Evolutionary conservation across 2,113 vertebrate species (phyloP).

Genomic region (Mesitornis unicolor): DNA sequence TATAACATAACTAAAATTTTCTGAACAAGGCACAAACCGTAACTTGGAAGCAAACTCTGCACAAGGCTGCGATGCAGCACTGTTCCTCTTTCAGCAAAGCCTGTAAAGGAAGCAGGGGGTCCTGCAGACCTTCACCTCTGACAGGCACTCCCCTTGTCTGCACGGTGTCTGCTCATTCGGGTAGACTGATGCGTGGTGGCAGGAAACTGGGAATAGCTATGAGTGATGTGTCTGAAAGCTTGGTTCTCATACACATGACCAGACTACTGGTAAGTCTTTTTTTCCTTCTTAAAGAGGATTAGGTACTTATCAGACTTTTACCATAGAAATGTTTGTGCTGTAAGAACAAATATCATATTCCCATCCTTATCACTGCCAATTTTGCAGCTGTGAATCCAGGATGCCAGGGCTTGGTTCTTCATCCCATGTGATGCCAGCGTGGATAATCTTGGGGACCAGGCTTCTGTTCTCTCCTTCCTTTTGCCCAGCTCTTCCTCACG

Average conservation of each 20-base stretch:
- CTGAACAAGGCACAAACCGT: rapidly evolving
- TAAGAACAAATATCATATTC: neutral
- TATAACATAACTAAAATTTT: neutral
- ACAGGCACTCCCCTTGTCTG: neutral
- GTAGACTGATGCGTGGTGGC: neutral
- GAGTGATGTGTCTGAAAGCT: neutral
- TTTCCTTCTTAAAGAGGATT: neutral
- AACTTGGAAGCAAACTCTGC: neutral
- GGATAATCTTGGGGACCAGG: neutral
- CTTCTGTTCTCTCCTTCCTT: neutral
- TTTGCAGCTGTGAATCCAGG: neutral
- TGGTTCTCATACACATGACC: neutral
- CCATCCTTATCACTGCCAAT: neutral
- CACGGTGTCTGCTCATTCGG: neutral
- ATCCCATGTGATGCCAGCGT: rapidly evolving
- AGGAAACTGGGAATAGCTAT: neutral
- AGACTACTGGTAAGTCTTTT: neutral
- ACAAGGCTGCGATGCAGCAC: neutral
- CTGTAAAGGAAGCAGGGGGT: neutral
- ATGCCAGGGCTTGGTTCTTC: neutral
- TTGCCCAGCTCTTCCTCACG: neutral
- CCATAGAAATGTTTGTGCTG: neutral
- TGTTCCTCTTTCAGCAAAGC: neutral
- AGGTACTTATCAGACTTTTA: neutral
- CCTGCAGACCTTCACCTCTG: neutral